A percentile compares a stretch with the other conserved stretches of the same genome.
Conservation (phyloP, 2,888 invertebrate species). For the Cheilosia scutellata region DNA sequence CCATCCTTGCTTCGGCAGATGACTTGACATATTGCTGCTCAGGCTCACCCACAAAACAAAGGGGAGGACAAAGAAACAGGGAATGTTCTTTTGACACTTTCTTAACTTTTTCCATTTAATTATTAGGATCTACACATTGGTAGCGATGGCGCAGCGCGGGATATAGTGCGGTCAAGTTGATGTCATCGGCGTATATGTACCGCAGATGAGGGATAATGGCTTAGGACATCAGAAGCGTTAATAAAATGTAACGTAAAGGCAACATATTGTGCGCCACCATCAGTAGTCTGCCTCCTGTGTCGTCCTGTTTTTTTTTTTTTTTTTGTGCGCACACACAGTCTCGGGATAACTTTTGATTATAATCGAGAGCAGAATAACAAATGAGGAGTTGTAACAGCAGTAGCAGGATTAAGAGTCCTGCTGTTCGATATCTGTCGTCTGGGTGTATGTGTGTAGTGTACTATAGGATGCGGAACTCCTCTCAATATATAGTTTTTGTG, state of each 20-base stretch:
- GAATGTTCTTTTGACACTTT: constrained; percentile 69
- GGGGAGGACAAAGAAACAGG: background rate
- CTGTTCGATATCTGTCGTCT: constrained; percentile 67
- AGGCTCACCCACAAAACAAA: background rate
- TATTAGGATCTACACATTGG: constrained; percentile 71
- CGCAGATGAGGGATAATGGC: constrained; percentile 65
- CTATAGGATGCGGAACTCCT: constrained; percentile 13
- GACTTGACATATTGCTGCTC: constrained; percentile 53
- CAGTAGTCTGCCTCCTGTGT: constrained; percentile 30
- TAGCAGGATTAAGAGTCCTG: constrained; percentile 39
- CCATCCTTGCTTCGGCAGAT: constrained; percentile 7
- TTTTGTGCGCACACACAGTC: constrained; percentile 38
- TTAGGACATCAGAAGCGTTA: constrained; percentile 70
- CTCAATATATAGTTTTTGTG: constrained; percentile 27
- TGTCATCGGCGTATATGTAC: constrained; percentile 31
- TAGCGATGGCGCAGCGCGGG: background rate
- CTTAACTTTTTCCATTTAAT: constrained; percentile 75
- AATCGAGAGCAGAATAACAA: constrained; percentile 82
- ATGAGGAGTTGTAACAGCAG: constrained; percentile 78
- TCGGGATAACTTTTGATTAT: constrained; percentile 82
- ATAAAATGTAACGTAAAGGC: constrained; percentile 69
- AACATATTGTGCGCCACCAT: constrained; percentile 64
- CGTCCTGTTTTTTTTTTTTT: constrained; percentile 17
- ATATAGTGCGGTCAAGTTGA: constrained; percentile 46
- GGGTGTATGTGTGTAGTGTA: background rate